Base-by-base conservation (phyloP, 2,888 invertebrate species). In the Dasysyrphus albostriatus region DNA sequence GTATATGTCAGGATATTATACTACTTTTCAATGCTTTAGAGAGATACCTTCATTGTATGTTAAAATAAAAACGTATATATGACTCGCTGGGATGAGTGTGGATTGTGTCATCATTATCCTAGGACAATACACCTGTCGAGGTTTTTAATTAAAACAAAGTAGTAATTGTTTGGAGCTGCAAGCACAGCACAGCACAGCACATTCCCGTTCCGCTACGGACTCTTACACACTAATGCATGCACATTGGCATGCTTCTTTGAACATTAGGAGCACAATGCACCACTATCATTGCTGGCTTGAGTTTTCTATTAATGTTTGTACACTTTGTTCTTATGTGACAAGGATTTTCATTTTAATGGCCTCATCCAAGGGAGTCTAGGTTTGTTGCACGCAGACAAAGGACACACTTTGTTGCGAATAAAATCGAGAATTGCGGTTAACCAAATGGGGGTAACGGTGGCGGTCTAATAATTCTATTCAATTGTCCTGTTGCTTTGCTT, bases 121-220 rank as follows among this genome's bases (percentile, higher is more conserved):
- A 81, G 63, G 83, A 81, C 75, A 84, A 84, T 80, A 76, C 76
- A 85, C 84, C 84, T 81, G 81, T 39, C 59, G 81, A 81, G 80
- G 80, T 81, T 77, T 85, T 76, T 85, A 81, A 85, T 85, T 85
- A 85, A 85, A 85, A 81, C 81, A 81, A 85, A 85, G 81, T 85
- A 85, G 80, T 75, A 75, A 84, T 84, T 80, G 83, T 84, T 84
- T 75, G 58, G 65, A 70, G 51, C 70, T 56, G 44, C 61, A 51
- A 63, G 49, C 61, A 34, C 44, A 59, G 49, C 49, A 61, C 32
- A 32, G n/a, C 7, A 56, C 56, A 32, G 56, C 32, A 16, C 59
- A 39, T 24, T 49, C 19, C 44, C 16, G 47, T 32, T 19, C 49
- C 51, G 67, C 65, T 65, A 67, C 49, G 67, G 67, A 67, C 67